These are phyloP conservation scores for Danio tinwini DNA, from an alignment of 2,797 vertebrate species.

Conservation along the genomic window DNA sequence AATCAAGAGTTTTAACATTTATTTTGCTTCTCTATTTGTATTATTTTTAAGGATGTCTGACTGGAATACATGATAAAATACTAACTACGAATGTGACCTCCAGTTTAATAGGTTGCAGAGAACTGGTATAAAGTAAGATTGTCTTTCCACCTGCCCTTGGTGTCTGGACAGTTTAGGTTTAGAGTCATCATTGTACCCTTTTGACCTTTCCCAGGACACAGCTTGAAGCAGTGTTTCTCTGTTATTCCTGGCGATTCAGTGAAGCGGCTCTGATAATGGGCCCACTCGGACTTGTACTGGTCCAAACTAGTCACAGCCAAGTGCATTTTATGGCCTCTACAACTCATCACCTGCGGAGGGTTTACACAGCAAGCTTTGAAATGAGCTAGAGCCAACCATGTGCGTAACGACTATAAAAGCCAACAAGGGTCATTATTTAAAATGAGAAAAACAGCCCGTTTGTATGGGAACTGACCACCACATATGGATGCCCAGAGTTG, in stretches of 20 bases:
- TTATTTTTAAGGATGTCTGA: background rate
- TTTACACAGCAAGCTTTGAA: conserved; percentile 39
- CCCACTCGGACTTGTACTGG: conserved; percentile 46
- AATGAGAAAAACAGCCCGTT: conserved; percentile 18
- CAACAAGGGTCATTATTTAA: conserved; percentile 15
- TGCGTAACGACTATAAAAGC: conserved; percentile 6
- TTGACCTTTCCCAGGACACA: conserved; percentile 56
- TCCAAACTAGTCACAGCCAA: conserved; percentile 51
- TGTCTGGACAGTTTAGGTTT: conserved; percentile 57
- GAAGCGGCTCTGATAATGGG: conserved; percentile 59
- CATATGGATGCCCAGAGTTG: conserved; percentile 19
- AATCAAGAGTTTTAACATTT: background rate
- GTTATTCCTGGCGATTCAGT: conserved; percentile 59
- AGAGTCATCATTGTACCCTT: conserved; percentile 46
- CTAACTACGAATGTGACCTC: background rate
- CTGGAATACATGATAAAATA: background rate
- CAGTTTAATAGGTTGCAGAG: conserved; percentile 15
- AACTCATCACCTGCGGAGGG: conserved; percentile 60
- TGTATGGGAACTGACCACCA: conserved; percentile 25
- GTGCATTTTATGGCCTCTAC: conserved; percentile 54
- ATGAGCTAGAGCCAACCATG: conserved; percentile 7
- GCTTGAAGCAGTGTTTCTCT: conserved; percentile 45
- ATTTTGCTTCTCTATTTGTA: background rate
- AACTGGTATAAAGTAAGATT: conserved; percentile 35
- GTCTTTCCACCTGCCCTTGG: conserved; percentile 39